These are phyloP conservation scores for Tricholauxania praeusta DNA, from an alignment of 2,888 invertebrate genomes.

Conservation along the genomic window DNA sequence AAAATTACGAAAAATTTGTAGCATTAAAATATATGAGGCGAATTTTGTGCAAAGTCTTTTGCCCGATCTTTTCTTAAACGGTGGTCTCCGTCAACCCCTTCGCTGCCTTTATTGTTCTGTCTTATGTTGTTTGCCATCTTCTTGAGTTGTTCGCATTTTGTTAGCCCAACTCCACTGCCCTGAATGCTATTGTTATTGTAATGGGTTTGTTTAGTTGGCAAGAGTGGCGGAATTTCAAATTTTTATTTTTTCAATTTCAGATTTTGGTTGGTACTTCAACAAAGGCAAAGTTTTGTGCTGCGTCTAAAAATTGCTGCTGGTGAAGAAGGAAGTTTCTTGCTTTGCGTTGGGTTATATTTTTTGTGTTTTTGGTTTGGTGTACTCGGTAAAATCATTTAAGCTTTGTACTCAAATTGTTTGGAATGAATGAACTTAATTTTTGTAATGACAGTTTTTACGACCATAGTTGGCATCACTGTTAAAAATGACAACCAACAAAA, in stretches of 20 bases:
- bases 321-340: neutral
- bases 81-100: no score
- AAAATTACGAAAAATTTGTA: slow-evolving; percentile 54
- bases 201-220: no score
- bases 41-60: neutral
- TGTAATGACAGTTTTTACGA: slow-evolving; percentile 20
- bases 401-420: slow-evolving; percentile 15
- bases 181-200: no score
- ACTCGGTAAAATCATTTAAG: slow-evolving; percentile 5
- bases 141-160: no score
- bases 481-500: no score
- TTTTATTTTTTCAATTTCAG: slow-evolving; percentile 4
- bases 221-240: slow-evolving; percentile 32
- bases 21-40: slow-evolving; percentile 64
- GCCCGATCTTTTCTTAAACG: no score
- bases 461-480: slow-evolving; percentile 19
- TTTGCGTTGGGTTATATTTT: slow-evolving; percentile 50
- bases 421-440: slow-evolving; percentile 16
- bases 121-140: no score
- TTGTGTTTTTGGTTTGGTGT: neutral
- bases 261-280: no score
- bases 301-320: no score
- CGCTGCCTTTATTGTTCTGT: no score
- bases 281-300: no score
- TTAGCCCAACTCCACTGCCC: no score